Evolutionary conservation across 2,888 invertebrate genomes (phyloP).

Genomic region (Poecilus cupreus): DNA sequence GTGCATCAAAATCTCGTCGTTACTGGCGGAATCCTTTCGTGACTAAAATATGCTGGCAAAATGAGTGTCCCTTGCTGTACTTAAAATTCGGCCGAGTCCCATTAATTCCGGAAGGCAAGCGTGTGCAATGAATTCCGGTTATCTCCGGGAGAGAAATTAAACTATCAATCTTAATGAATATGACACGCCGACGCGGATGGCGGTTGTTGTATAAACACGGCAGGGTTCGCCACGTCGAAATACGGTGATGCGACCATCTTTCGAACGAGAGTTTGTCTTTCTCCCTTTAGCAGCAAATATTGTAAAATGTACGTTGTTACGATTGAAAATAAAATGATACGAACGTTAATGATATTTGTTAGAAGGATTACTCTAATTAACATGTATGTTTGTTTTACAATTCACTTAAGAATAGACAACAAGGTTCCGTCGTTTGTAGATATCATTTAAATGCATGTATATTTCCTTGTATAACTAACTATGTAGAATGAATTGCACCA

Average conservation of each 20-base stretch:
- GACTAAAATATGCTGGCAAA: background rate
- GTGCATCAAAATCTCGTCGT: background rate
- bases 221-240: background rate
- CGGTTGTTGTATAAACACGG: background rate
- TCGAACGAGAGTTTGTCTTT: background rate
- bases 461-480: no score
- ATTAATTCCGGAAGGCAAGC: conserved; percentile 43
- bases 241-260: background rate
- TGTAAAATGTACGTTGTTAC: no score
- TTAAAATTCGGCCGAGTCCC: conserved; percentile 35
- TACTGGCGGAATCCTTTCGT: background rate
- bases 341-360: no score
- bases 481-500: no score
- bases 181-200: conserved; percentile 29
- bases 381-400: no score
- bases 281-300: no score
- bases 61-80: conserved; percentile 1
- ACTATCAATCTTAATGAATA: conserved; percentile 53
- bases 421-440: no score
- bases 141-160: conserved; percentile 30
- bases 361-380: no score
- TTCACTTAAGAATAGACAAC: no score
- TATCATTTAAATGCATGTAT: no score
- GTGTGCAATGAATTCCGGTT: conserved; percentile 48
- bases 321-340: no score